Conservation (phyloP, 2,113 vertebrate species). For the Megaptera novaeangliae region DNA sequence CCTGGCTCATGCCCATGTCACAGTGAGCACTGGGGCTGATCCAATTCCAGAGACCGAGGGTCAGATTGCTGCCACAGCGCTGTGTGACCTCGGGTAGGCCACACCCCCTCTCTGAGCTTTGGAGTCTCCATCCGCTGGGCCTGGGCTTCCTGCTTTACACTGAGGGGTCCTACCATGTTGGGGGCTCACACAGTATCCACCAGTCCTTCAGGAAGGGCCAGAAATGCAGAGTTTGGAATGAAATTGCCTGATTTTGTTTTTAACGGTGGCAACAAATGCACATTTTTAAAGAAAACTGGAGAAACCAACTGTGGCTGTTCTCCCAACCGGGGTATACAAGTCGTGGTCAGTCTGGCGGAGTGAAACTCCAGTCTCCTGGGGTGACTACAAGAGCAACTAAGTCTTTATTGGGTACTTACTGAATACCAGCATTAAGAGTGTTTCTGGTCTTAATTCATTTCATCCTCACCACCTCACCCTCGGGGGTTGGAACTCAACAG, state of each 20-base stretch:
- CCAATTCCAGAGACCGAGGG: accelerated
- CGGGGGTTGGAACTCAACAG: background rate
- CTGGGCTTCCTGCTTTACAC: accelerated
- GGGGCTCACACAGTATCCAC: background rate
- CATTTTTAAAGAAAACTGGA: background rate
- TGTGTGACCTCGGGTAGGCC: background rate
- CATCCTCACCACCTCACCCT: background rate
- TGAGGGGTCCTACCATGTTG: background rate
- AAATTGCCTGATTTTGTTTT: background rate
- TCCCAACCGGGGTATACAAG: background rate
- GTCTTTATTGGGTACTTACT: background rate
- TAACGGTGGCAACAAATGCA: background rate
- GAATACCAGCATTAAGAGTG: background rate
- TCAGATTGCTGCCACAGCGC: background rate
- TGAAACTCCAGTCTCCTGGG: background rate
- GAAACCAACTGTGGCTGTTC: background rate
- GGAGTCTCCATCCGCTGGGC: accelerated
- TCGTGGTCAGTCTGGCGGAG: accelerated
- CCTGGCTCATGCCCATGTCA: background rate
- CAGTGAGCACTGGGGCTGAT: background rate
- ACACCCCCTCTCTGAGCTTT: background rate
- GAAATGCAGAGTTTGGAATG: background rate
- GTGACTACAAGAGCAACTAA: accelerated
- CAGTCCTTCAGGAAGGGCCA: background rate
- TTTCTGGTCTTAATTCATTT: background rate